Evolutionary conservation across 2,888 invertebrate species (phyloP).

Genomic region (Thumatha senex): DNA sequence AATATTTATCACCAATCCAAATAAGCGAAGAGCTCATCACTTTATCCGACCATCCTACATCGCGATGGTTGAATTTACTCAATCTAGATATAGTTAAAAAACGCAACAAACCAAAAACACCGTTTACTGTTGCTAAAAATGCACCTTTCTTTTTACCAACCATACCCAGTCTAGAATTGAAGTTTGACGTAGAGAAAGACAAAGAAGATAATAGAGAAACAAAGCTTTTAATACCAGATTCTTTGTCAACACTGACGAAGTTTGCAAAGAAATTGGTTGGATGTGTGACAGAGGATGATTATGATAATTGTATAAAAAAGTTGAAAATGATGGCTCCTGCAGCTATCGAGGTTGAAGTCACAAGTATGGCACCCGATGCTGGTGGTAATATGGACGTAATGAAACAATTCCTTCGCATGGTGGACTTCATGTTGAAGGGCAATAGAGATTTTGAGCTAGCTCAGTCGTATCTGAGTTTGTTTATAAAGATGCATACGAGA

Average conservation of each 20-base stretch:
- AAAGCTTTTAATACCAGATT: conserved; percentile 82
- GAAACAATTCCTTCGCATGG: conserved; percentile 90
- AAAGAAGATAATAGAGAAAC: conserved; percentile 64
- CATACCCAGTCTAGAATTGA: conserved; percentile 90
- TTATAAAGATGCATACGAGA: conserved; percentile 91
- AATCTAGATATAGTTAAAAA: conserved; percentile 93
- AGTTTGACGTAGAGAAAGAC: conserved; percentile 88
- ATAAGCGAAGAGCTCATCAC: conserved; percentile 91
- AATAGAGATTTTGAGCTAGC: conserved; percentile 94
- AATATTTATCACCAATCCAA: conserved; percentile 90
- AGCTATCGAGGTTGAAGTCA: conserved; percentile 93
- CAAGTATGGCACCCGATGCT: conserved; percentile 88
- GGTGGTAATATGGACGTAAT: conserved; percentile 89
- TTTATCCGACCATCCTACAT: conserved; percentile 91
- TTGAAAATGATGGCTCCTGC: conserved; percentile 90
- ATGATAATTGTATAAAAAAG: conserved; percentile 81
- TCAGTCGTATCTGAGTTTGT: conserved; percentile 94
- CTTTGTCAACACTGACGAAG: conserved; percentile 85
- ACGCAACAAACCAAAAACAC: conserved; percentile 94
- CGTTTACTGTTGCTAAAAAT: conserved; percentile 91
- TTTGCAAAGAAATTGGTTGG: conserved; percentile 86
- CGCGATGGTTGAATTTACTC: conserved; percentile 96
- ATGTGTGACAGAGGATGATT: conserved; percentile 78
- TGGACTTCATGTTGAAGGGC: conserved; percentile 87
- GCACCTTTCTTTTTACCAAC: conserved; percentile 99